These are phyloP conservation scores for Rhadina sibilatrix DNA, from an alignment of 2,113 vertebrate genomes.

Conservation along the genomic window DNA sequence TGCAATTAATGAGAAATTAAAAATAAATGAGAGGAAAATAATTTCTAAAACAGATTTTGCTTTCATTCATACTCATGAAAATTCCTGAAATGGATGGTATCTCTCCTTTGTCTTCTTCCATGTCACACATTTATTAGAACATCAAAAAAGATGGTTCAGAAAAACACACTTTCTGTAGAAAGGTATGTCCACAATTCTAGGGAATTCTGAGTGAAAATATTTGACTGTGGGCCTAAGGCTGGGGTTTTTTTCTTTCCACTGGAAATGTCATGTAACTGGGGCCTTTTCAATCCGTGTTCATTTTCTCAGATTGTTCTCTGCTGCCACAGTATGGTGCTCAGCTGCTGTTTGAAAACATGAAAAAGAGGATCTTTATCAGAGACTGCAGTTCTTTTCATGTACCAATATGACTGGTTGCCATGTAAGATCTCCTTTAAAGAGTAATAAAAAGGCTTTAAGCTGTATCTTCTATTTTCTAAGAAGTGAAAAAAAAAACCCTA, in stretches of 20 bases:
- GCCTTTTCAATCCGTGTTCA: slow-evolving; percentile 48
- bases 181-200: background rate
- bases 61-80: background rate
- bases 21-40: background rate
- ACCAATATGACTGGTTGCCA: slow-evolving; percentile 17
- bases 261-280: slow-evolving; percentile 43
- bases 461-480: background rate
- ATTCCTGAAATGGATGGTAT: background rate
- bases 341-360: slow-evolving; percentile 58
- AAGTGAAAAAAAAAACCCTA: background rate
- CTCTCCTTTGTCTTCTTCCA: background rate
- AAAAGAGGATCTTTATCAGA: slow-evolving; percentile 28
- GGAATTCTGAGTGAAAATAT: background rate
- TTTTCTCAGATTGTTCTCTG: slow-evolving; percentile 61
- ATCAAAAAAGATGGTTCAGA: background rate
- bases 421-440: background rate
- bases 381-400: slow-evolving; percentile 5
- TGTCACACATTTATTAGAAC: background rate
- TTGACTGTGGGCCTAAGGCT: background rate
- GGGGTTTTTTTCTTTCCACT: background rate
- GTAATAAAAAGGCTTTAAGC: slow-evolving; percentile 3
- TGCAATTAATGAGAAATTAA: background rate
- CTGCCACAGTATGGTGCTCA: slow-evolving; percentile 66
- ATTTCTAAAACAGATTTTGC: background rate
- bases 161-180: background rate